These are phyloP conservation scores for Struthidea cinerea DNA, from an alignment of 2,113 vertebrate genomes.

Conservation along the genomic window DNA sequence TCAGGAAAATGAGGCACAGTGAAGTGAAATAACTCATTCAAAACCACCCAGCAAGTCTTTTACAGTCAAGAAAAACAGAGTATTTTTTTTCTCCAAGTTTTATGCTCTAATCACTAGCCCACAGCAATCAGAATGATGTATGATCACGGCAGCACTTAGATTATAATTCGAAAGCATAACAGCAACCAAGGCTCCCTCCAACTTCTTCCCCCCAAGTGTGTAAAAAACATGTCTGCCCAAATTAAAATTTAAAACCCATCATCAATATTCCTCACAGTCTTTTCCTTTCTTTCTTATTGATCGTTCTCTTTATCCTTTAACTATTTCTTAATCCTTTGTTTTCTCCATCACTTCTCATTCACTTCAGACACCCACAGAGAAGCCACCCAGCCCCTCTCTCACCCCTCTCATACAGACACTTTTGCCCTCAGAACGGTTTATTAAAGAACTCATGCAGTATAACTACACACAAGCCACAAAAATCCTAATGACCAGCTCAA, in stretches of 20 bases:
- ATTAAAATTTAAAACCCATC: neutral
- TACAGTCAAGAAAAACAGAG: neutral
- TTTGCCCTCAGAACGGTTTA: neutral
- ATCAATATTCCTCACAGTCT: neutral
- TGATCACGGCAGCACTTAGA: slow-evolving; percentile 9
- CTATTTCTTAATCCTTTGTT: slow-evolving; percentile 11
- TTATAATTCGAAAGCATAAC: slow-evolving; percentile 7
- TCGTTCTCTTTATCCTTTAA: neutral
- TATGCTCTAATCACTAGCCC: slow-evolving; percentile 18
- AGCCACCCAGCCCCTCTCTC: neutral
- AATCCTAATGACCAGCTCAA: neutral
- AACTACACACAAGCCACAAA: neutral
- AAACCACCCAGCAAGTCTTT: slow-evolving; percentile 47
- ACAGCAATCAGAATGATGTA: slow-evolving; percentile 4
- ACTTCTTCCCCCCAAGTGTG: neutral
- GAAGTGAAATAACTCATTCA: slow-evolving; percentile 14
- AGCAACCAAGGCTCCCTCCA: neutral
- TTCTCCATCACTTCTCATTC: neutral
- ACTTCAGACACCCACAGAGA: neutral
- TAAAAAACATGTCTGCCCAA: neutral
- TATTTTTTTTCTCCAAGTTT: neutral
- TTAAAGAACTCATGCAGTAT: neutral
- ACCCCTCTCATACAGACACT: neutral
- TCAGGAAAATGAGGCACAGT: slow-evolving; percentile 28
- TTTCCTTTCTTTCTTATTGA: neutral